Base-by-base conservation (phyloP, 2,113 vertebrate genomes). In the Corythoichthys haematopterus region DNA sequence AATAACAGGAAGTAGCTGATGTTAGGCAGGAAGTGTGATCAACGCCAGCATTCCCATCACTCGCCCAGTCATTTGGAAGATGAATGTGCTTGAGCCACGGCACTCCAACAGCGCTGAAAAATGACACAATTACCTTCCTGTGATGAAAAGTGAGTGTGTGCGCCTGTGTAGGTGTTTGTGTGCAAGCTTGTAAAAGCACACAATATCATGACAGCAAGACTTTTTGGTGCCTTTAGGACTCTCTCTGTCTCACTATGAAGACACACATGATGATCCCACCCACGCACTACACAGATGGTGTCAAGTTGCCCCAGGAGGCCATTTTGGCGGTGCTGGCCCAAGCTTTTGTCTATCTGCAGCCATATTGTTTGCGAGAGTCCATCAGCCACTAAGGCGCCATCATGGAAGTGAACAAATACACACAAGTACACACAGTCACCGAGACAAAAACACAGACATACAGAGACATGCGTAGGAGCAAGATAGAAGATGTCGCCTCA, bases 331-430 rank as follows among this genome's bases (percentile, higher is more conserved):
- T 58, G 53, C 75, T 33, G 46, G 13, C 53, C 66, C 70, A 81
- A 84, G 78, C 69, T 43, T 83, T 79, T 74, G 85, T 86, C 76
- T 79, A 77, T 83, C 78, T 79, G 72, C 79, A 73, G 65, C 71
- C 79, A 79, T 79, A 80, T 81, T 85, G 80, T 78, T 75, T 83
- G 68, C 76, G 71, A 66, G 80, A 74, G 71, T 65, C 86, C 85
- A 88, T 88, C 84, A 77, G 76, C 74, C 80, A 76, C 60, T 59
- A 65, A 78, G 72, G 70, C 45, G 59, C 72, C 71, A 65, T 88
- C 83, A 86, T 76, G 72, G 78, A 76, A 57, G 66, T 13, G 65
- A 3, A 47, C 59, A 65, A 57, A 40, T 47, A 46, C 38, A 55
- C 48, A 53, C 64, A 64, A 68, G 58, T 14, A 66, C 45, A 45